phyloP scores from a whole-genome alignment of 2,113 vertebrate genomes.

The Malurus elegans region DNA sequence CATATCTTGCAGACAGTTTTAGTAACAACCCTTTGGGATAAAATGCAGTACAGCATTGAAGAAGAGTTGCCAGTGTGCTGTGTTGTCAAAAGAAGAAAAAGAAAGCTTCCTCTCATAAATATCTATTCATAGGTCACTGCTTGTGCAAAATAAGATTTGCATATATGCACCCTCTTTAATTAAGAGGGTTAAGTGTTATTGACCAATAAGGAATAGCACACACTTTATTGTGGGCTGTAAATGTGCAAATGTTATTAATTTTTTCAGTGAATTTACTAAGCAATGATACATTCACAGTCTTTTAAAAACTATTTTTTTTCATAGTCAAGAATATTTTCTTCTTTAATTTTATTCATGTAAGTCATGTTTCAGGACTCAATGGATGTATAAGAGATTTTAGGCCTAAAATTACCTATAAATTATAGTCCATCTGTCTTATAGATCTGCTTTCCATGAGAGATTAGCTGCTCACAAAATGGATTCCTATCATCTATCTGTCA shows the following conservation, averaged over 20 bases:
- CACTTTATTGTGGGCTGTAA: background rate
- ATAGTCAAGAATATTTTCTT: background rate
- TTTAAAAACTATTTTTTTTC: background rate
- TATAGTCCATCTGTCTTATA: background rate
- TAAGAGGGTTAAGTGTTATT: background rate
- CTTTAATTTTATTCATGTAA: background rate
- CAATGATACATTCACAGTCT: background rate
- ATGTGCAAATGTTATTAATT: background rate
- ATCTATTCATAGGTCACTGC: background rate
- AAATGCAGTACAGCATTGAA: background rate
- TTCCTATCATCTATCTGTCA: conserved; percentile 40
- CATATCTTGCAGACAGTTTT: background rate
- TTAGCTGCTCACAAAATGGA: conserved; percentile 29
- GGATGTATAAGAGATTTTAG: background rate
- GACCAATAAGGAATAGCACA: background rate
- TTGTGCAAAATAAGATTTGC: background rate
- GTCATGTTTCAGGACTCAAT: background rate
- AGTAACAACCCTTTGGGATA: background rate
- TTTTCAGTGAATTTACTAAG: background rate
- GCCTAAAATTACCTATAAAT: conserved; percentile 26
- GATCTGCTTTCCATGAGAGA: conserved; percentile 40
- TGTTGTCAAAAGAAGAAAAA: background rate
- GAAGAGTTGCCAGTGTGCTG: background rate
- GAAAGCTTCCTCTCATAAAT: background rate
- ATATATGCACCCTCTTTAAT: background rate